Evolutionary conservation across 2,113 vertebrate genomes (phyloP), one percentile per base, ranked within the genome.

Genomic region (Psittacula cyanocephala): DNA sequence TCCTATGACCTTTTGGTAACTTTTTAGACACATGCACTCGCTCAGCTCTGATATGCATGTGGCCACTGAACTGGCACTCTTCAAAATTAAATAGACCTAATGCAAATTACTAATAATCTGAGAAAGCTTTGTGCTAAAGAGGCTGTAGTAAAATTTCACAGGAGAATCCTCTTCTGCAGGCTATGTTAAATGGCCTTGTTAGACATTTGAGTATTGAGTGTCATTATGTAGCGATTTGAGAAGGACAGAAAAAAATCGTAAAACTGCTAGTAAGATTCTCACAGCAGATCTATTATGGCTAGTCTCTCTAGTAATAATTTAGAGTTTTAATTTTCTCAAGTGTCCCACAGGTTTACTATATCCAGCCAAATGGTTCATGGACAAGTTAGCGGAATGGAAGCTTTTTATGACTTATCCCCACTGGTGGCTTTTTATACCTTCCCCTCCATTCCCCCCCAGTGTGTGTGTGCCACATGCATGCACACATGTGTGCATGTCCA

Each of bases 251-350:
- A 93, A 97, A 97, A 95, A 89, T 82, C 33, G 52, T 95, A 96
- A 95, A 94, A 91, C 77, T 91, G 92, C 95, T 87, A 83, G 94
- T 93, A 97, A 93, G 87, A 84, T 93, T 95, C 81, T 93, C 63
- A 83, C 39, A 75, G 59, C 72, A 93, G 76, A 93, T 97, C 95
- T 97, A 94, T 97, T 97, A 95, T 84, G 79, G 88, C 87, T 90
- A 78, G 85, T 93, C 85, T 92, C 92, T 78, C 87, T 72, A 65
- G 19, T 77, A 96, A 96, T 97, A 97, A 97, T 97, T 96, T 95
- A 96, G 94, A 93, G 89, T 93, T 97, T 97, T 97, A 97, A 97
- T 97, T 97, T 96, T 92, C 96, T 96, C 82, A 89, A 83, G 72
- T 8, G 43, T 97, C 94, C 93, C 93, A 94, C 71, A 94, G 97